Conservation (phyloP, 2,797 vertebrate species). For the Falco berigora region DNA sequence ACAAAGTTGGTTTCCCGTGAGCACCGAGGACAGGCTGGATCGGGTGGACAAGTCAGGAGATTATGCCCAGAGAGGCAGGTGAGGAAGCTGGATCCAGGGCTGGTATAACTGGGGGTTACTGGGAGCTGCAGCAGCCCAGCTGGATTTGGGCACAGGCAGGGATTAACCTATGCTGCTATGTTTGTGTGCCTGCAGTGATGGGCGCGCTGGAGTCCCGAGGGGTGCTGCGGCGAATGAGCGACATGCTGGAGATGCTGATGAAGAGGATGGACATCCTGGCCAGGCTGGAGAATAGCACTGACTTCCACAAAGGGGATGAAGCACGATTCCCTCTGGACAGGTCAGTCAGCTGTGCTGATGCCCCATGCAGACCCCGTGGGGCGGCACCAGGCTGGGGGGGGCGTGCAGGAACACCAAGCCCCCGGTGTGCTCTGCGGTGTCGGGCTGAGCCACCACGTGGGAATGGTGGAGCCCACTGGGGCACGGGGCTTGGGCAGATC, state of each 20-base stretch:
- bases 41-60: neutral
- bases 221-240: slow-evolving; percentile 88
- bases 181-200: slow-evolving; percentile 76
- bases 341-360: slow-evolving; percentile 58
- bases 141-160: neutral
- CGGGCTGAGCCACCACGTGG: neutral
- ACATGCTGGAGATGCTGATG: slow-evolving; percentile 91
- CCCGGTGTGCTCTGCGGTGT: fast-evolving
- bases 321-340: slow-evolving; percentile 79
- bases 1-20: neutral
- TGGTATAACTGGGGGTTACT: fast-evolving
- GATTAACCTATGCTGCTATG: neutral
- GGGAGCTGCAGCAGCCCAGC: neutral
- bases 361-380: fast-evolving
- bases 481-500: neutral
- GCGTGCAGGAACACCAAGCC: neutral
- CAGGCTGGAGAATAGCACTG: slow-evolving; percentile 83
- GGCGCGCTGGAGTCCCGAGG: slow-evolving; percentile 86
- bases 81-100: neutral
- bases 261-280: slow-evolving; percentile 88
- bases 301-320: slow-evolving; percentile 78
- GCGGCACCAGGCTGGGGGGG: fast-evolving
- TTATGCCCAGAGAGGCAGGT: neutral
- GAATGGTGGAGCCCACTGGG: neutral
- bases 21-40: fast-evolving